phyloP scores from a whole-genome alignment of 2,888 invertebrate genomes.

The Drosophila niveifrons region DNA sequence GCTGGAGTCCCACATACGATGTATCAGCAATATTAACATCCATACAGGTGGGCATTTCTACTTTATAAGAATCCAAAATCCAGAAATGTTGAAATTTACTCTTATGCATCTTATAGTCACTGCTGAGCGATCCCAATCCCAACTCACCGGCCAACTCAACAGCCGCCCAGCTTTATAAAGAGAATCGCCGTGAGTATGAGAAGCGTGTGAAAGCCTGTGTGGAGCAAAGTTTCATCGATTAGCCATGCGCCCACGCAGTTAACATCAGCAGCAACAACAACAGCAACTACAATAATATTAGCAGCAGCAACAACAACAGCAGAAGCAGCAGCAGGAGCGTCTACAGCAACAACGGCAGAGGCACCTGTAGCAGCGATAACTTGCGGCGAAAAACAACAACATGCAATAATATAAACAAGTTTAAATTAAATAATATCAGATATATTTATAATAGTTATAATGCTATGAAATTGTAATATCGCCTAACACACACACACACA shows the following conservation, averaged over 20 bases:
- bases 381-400: constrained; percentile 55
- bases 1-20: constrained; percentile 99
- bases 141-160: constrained; percentile 99
- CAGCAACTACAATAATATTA: constrained; percentile 41
- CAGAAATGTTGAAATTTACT: not conserved
- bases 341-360: constrained; percentile 25
- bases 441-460: constrained; percentile 77
- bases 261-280: constrained; percentile 44
- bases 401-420: constrained; percentile 75
- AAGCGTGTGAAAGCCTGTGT: constrained; percentile 99
- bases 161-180: constrained; percentile 99
- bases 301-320: constrained; percentile 23
- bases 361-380: constrained; percentile 40
- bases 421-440: constrained; percentile 76
- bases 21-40: constrained; percentile 99
- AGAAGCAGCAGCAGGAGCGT: constrained; percentile 30
- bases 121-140: constrained; percentile 99
- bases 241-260: constrained; percentile 85
- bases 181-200: constrained; percentile 99
- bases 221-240: constrained; percentile 99
- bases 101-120: constrained; percentile 89
- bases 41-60: constrained; percentile 92
- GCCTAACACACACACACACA: constrained; percentile 52
- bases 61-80: not conserved
- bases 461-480: constrained; percentile 77